Evolutionary conservation across 2,888 invertebrate species (phyloP).

Genomic region (Dioctria rufipes): DNA sequence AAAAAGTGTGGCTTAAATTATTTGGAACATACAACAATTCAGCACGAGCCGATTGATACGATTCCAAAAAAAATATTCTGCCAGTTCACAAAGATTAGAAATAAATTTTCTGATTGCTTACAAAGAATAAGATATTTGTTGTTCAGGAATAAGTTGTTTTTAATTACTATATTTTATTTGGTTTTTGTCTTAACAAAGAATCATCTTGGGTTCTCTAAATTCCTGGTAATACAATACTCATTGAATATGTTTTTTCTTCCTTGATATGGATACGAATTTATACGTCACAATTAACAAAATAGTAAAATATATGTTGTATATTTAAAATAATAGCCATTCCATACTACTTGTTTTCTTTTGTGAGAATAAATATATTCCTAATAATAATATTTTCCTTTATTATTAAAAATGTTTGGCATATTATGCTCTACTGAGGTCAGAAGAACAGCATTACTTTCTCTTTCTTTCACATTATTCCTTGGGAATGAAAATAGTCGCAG

Average conservation of each 20-base stretch:
- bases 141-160: slow-evolving; percentile 29
- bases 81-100: slow-evolving; percentile 6
- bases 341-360: slow-evolving; percentile 25
- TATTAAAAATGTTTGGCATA: slow-evolving; percentile 48
- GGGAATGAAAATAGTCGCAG: slow-evolving; percentile 12
- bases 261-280: slow-evolving; percentile 52
- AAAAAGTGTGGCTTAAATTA: background rate
- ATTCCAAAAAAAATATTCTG: background rate
- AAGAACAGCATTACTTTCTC: slow-evolving; percentile 9
- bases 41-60: background rate
- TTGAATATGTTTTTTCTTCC: slow-evolving; percentile 43
- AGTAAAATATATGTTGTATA: slow-evolving; percentile 47
- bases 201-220: slow-evolving; percentile 12
- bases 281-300: slow-evolving; percentile 51
- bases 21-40: background rate
- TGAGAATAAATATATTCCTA: slow-evolving; percentile 47
- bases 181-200: slow-evolving; percentile 22
- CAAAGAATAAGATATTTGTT: slow-evolving; percentile 46
- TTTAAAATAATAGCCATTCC: slow-evolving; percentile 49
- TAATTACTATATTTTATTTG: slow-evolving; percentile 49
- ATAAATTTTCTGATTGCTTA: slow-evolving; percentile 35
- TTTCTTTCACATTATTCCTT: background rate
- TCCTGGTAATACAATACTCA: slow-evolving; percentile 35
- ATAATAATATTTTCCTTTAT: slow-evolving; percentile 9
- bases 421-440: slow-evolving; percentile 41